Percentiles rank a stretch among this genome's conserved stretches.
Conservation (phyloP, 1,140 invertebrate genomes). For the Vollenhovia emeryi region DNA sequence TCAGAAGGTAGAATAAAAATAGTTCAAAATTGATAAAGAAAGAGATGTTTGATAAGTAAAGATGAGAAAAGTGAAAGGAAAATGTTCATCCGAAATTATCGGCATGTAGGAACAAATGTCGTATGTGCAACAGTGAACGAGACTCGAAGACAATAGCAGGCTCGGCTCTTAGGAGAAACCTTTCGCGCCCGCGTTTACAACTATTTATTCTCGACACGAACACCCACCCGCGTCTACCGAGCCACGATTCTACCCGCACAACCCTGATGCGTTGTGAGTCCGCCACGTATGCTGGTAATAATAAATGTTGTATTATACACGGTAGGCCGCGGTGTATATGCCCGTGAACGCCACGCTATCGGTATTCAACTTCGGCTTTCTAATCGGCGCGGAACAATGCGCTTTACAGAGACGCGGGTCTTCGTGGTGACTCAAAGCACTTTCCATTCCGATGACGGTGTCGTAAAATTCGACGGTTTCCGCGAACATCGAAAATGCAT, state of each 20-base stretch:
- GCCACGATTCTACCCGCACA: constrained; percentile 11
- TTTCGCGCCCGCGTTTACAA: constrained; percentile 76
- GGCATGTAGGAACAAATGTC: constrained; percentile 52
- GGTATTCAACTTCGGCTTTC: constrained; percentile 76
- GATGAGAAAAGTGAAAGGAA: background rate
- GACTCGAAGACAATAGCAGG: constrained; percentile 75
- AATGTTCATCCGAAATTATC: constrained; percentile 50
- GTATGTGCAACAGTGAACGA: constrained; percentile 53
- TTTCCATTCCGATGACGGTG: background rate
- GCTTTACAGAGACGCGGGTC: constrained; percentile 60
- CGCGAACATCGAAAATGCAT: background rate
- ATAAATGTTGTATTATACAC: constrained; percentile 74
- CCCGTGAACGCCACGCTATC: constrained; percentile 53
- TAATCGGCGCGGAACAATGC: constrained; percentile 69
- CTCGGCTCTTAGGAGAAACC: constrained; percentile 72
- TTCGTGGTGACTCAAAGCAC: constrained; percentile 20
- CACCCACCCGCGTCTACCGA: constrained; percentile 50
- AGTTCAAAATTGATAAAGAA: background rate
- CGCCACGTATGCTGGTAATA: constrained; percentile 59
- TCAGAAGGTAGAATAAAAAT: background rate
- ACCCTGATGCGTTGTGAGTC: constrained; percentile 21
- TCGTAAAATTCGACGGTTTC: background rate
- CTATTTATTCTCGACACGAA: constrained; percentile 74
- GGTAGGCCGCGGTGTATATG: constrained; percentile 45
- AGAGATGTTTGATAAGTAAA: background rate